Evolutionary conservation across 2,113 vertebrate species (phyloP), one percentile per base, ranked within the genome.

Genomic region (Corvus cornix): DNA sequence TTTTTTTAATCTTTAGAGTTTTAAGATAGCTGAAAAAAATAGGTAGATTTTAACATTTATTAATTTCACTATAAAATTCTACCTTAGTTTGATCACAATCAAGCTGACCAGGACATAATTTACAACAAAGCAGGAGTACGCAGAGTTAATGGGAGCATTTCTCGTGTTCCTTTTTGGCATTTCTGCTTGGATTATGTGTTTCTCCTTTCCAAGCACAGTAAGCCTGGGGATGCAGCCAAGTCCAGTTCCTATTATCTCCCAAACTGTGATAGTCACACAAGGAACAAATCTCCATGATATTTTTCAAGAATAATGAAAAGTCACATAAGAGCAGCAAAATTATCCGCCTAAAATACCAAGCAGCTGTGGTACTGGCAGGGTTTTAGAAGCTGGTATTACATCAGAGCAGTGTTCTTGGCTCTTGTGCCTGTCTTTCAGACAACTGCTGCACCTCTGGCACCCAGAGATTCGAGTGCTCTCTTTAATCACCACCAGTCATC

Each of bases 251-350:
- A 73, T 82, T 91, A 69, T 87, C 44, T 87, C 23, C 66, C 52
- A 64, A n/a, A 77, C 20, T 66, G 16, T 48, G 72, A 52, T 90
- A 83, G 82, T 81, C 84, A 94, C 37, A 81, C 60, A 93, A 84
- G 77, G 21, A 92, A 17, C 27, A 92, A 91, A 91, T 81, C 28
- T 84, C 67, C 30, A 23, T 55, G 13, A 84, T 76, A 64, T 91
- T 84, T 93, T 84, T 82, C 75, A 93, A 80, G 64, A 94, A 74
- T 74, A 80, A 87, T 72, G 55, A 92, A 59, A 94, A 93, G 60
- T 74, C 79, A 49, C 33, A n/a, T n/a, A 92, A 66, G 8, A 87
- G n/a, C 48, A 95, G 46, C 21, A 89, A 84, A 95, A 88, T 80
- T 90, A 80, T 67, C 70, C 35, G 24, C 81, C 63, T 77, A 67